Conservation (phyloP, 2,888 invertebrate species). For the Helicoverpa assulta region DNA sequence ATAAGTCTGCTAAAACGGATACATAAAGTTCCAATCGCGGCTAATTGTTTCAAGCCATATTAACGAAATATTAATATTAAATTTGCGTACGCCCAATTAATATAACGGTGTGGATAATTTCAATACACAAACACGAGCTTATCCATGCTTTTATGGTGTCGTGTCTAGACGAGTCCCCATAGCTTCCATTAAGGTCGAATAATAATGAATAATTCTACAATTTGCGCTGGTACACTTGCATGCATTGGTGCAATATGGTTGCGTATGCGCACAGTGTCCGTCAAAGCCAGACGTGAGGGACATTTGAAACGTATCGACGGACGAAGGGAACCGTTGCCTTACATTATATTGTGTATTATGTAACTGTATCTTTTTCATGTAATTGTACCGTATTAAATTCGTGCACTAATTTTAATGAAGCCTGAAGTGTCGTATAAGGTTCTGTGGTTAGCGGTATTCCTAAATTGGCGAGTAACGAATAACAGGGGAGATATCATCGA, state of each 20-base stretch:
- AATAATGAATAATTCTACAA: conserved; percentile 78
- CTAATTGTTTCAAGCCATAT: conserved; percentile 47
- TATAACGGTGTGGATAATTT: conserved; percentile 57
- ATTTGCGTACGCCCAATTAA: conserved; percentile 57
- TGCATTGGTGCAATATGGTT: conserved; percentile 71
- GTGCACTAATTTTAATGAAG: conserved; percentile 54
- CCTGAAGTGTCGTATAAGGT: conserved; percentile 18
- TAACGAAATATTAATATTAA: conserved; percentile 48
- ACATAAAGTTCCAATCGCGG: conserved; percentile 47
- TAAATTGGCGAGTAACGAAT: conserved; percentile 9
- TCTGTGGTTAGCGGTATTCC: background rate
- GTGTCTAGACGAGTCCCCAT: conserved; percentile 65
- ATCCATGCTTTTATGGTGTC: conserved; percentile 64
- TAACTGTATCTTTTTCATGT: conserved; percentile 73
- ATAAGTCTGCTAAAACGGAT: conserved; percentile 45
- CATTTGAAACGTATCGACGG: conserved; percentile 67
- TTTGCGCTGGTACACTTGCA: conserved; percentile 74
- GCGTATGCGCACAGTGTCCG: conserved; percentile 70
- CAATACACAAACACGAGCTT: conserved; percentile 59
- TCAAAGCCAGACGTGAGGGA: conserved; percentile 69
- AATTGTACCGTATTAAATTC: conserved; percentile 48
- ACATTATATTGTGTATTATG: conserved; percentile 65
- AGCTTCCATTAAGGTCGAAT: conserved; percentile 67
- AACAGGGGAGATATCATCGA: background rate
- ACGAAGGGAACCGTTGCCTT: conserved; percentile 68